A percentile compares a stretch with the other conserved stretches of the same genome.
Conservation (phyloP, 2,113 vertebrate species). For the Thunnus thynnus region DNA sequence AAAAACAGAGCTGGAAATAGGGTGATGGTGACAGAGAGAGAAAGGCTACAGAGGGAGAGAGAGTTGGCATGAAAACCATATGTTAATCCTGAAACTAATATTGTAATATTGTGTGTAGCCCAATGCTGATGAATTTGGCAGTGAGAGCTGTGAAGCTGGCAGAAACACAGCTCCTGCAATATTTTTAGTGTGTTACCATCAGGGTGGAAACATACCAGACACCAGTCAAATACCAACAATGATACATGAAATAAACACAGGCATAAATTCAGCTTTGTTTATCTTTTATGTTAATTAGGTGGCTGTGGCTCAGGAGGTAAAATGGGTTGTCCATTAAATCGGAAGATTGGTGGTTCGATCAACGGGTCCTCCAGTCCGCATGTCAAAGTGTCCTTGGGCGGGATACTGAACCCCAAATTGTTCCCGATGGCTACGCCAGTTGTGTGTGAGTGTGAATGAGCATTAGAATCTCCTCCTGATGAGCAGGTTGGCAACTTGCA, state of each 20-base stretch:
- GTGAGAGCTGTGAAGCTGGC: slow-evolving; percentile 2
- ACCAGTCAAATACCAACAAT: not conserved
- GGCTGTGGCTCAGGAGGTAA: too few relatives aligned
- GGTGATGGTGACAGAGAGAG: slow-evolving; percentile 1
- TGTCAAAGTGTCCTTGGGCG: too few relatives aligned
- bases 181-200: slow-evolving; percentile 18
- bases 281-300: not conserved
- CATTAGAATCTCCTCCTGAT: too few relatives aligned
- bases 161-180: not conserved
- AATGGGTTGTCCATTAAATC: too few relatives aligned
- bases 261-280: not conserved
- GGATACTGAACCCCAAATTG: too few relatives aligned
- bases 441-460: too few relatives aligned
- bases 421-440: too few relatives aligned
- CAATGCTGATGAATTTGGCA: slow-evolving; percentile 46
- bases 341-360: too few relatives aligned
- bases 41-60: not conserved
- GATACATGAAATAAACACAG: slow-evolving; percentile 3
- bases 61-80: slow-evolving; percentile 1
- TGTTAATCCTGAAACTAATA: slow-evolving; percentile 34
- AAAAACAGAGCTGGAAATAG: not conserved
- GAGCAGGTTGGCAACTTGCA: too few relatives aligned
- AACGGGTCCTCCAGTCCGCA: too few relatives aligned
- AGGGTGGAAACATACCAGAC: slow-evolving; percentile 9
- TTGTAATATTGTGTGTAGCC: slow-evolving; percentile 1